Evolutionary conservation across 2,888 invertebrate species (phyloP).

Genomic region (Papilio protenor): DNA sequence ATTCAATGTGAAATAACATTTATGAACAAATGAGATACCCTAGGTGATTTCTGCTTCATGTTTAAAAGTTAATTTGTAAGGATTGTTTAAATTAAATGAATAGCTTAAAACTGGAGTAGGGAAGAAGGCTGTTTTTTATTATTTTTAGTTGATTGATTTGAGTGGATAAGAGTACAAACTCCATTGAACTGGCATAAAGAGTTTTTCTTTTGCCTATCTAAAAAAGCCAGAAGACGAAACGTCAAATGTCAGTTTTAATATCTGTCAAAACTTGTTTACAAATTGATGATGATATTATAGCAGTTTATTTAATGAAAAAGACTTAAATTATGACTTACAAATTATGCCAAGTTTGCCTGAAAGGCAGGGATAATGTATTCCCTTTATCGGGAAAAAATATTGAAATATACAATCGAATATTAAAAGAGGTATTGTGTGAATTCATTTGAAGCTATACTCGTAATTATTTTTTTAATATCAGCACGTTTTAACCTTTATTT

Average conservation of each 20-base stretch:
- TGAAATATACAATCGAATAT: constrained; percentile 22
- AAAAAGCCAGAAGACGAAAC: background rate
- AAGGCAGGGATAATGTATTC: constrained; percentile 27
- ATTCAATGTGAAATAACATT: no score
- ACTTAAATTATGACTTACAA: constrained; percentile 26
- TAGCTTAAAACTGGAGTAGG: no score
- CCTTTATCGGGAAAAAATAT: constrained; percentile 18
- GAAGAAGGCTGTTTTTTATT: no score
- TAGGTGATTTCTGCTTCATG: no score
- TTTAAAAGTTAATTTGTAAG: no score
- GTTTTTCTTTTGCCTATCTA: background rate
- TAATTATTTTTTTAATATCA: background rate
- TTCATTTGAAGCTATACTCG: background rate
- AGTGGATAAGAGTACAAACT: no score
- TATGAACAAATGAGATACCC: no score
- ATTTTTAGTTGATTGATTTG: no score
- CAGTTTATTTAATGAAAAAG: constrained; percentile 2
- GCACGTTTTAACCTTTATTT: constrained; percentile 20
- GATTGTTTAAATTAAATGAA: no score
- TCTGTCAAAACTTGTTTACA: constrained; percentile 17
- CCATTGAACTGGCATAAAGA: background rate
- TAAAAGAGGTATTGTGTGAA: constrained; percentile 35
- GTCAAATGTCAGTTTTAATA: background rate
- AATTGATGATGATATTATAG: background rate
- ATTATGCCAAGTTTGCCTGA: constrained; percentile 35